Evolutionary conservation across 2,888 invertebrate species (phyloP).

Genomic region (Agrenia bidenticulata): DNA sequence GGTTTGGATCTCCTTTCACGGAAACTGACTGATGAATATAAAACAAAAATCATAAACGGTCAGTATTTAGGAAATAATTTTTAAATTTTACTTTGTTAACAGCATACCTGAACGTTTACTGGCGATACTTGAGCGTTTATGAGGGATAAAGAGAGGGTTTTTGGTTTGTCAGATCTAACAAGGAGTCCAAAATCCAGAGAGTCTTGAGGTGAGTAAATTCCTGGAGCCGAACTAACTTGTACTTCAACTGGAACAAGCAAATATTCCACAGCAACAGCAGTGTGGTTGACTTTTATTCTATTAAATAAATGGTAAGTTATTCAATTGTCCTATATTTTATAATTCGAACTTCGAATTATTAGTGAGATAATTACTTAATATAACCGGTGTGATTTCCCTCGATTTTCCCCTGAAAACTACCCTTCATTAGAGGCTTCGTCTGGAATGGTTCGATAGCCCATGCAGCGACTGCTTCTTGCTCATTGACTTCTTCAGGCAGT

Average conservation of each 20-base stretch:
- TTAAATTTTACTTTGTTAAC: constrained; percentile 9
- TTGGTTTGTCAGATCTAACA: constrained; percentile 69
- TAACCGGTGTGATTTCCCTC: constrained; percentile 83
- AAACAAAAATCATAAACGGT: constrained; percentile 29
- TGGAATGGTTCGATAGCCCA: constrained; percentile 91
- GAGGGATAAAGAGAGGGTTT: constrained; percentile 65
- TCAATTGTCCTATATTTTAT: not conserved
- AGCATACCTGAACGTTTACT: constrained; percentile 65
- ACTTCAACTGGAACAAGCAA: constrained; percentile 82
- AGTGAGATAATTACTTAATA: constrained; percentile 63
- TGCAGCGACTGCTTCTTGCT: constrained; percentile 73
- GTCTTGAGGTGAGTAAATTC: constrained; percentile 75
- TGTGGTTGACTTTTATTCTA: constrained; percentile 71
- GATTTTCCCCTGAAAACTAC: constrained; percentile 73
- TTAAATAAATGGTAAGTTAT: constrained; percentile 38
- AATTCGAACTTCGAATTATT: constrained; percentile 1
- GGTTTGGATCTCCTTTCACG: constrained; percentile 48
- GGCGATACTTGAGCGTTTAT: constrained; percentile 69
- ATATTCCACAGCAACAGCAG: constrained; percentile 60
- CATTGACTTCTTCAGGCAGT: constrained; percentile 55
- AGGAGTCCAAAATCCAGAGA: constrained; percentile 80
- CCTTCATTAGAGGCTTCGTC: constrained; percentile 81
- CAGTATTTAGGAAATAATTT: not conserved
- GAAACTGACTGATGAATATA: constrained; percentile 55
- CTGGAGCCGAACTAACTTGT: constrained; percentile 70